Evolutionary conservation across 2,113 vertebrate species (phyloP), one percentile per base, ranked within the genome.

Genomic region (Aythya baeri): DNA sequence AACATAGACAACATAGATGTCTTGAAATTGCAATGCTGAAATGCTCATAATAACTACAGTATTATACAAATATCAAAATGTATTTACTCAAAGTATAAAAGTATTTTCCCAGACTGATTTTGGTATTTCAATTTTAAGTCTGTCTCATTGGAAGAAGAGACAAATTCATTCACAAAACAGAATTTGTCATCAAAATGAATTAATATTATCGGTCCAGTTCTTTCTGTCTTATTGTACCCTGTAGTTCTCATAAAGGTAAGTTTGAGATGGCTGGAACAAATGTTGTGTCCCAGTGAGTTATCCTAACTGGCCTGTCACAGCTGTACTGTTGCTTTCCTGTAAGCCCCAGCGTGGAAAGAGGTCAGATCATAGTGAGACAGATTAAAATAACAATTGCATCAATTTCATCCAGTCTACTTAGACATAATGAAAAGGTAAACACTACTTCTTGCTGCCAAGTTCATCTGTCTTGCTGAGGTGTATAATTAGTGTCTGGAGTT

Each of bases 401-500:
- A 27, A 11, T 94, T 93, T 88, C 7, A 4, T 63, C 36, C 46
- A 63, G 55, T 77, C 52, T 74, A 74, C 68, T 91, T 88, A 90
- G 85, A 76, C 61, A 74, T 94, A 93, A 88, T 61, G 68, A 91
- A 95, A 95, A 91, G 91, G 72, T 82, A 77, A 96, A 66, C 79
- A n/a, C 52, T 31, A 61, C 7, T 43, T 91, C 73, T 67, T 90
- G 52, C 83, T 95, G 89, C 79, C 91, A 96, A 89, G 76, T 91
- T 85, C 50, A 81, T 91, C 52, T 83, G 0, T 91, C 82, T 96
- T 91, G 91, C 88, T 88, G 94, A 93, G 89, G 88, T 94, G 79
- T 81, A 27, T 95, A 96, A 96, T 96, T 96, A 90, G 52, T 93
- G 93, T 93, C 89, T 93, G 85, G 50, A 95, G 52, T 75, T 93